phyloP scores from a whole-genome alignment of 2,113 vertebrate species.

The Chaenogobius annularis region DNA sequence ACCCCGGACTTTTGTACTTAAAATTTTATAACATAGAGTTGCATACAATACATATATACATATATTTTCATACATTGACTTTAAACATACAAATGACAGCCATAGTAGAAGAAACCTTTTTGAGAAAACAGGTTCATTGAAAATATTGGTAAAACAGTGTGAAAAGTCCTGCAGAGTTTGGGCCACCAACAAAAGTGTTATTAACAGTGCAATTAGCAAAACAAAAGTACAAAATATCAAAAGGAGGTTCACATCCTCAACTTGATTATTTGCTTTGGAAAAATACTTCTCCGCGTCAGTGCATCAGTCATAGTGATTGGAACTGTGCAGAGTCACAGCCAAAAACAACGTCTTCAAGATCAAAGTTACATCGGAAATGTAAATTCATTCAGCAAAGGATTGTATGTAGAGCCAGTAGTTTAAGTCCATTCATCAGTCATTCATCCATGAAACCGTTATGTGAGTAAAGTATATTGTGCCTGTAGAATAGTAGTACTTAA shows the following conservation, averaged over 20 bases:
- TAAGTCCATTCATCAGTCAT: too few relatives aligned
- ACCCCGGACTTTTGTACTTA: conserved; percentile 8
- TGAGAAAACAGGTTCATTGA: conserved; percentile 9
- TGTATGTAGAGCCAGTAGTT: neutral
- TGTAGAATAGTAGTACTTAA: too few relatives aligned
- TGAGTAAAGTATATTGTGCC: too few relatives aligned
- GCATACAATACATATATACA: conserved; percentile 46
- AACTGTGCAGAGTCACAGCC: conserved; percentile 36
- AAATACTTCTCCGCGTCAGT: conserved; percentile 28
- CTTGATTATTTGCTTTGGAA: conserved; percentile 29
- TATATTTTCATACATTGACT: conserved; percentile 39
- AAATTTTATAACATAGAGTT: conserved; percentile 39
- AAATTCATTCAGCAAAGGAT: neutral
- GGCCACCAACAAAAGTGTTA: conserved; percentile 28
- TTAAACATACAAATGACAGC: conserved; percentile 37
- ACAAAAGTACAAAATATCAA: conserved; percentile 23
- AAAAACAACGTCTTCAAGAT: conserved; percentile 20
- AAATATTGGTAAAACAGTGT: conserved; percentile 25
- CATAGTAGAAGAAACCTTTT: conserved; percentile 35
- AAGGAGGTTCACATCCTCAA: conserved; percentile 12
- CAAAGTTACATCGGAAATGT: neutral
- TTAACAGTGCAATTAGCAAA: conserved; percentile 40
- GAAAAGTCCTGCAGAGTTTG: conserved; percentile 19
- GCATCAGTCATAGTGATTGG: conserved; percentile 29
- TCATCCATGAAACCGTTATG: too few relatives aligned